Evolutionary conservation across 1,140 invertebrate species (phyloP).

Genomic region (Drosophila lowei): DNA sequence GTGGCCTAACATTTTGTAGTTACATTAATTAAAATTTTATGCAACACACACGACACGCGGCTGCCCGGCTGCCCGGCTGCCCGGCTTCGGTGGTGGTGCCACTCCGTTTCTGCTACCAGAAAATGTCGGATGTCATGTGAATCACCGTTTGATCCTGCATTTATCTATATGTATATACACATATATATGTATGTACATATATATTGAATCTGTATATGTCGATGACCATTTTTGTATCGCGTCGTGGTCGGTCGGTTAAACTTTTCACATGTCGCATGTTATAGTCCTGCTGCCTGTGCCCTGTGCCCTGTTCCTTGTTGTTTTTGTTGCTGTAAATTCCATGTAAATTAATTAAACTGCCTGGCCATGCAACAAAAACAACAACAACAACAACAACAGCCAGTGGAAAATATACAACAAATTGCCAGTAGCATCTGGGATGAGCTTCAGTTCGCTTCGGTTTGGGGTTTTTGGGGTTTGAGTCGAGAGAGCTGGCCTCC

Average conservation of each 20-base stretch:
- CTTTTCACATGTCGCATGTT: constrained; percentile 66
- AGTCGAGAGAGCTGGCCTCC: neutral
- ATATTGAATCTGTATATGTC: constrained; percentile 17
- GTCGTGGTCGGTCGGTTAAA: constrained; percentile 66
- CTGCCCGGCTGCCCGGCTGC: neutral
- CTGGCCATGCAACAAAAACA: constrained; percentile 59
- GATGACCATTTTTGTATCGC: constrained; percentile 42
- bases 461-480: constrained; percentile 7
- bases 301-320: constrained; percentile 9
- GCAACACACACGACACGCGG: constrained; percentile 41
- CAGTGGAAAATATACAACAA: constrained; percentile 52
- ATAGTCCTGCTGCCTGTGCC: constrained; percentile 16
- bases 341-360: constrained; percentile 82
- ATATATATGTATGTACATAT: constrained; percentile 4
- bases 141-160: constrained; percentile 48
- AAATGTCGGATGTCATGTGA: constrained; percentile 63
- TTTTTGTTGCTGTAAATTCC: constrained; percentile 75
- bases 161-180: neutral
- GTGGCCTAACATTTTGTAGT: constrained; percentile 49
- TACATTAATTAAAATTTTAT: constrained; percentile 79
- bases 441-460: constrained; percentile 16
- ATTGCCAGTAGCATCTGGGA: constrained; percentile 62
- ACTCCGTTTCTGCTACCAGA: constrained; percentile 2
- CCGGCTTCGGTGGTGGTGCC: constrained; percentile 1
- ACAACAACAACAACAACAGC: constrained; percentile 1